Evolutionary conservation across 2,113 vertebrate genomes (phyloP).

Genomic region (Baryphthengus martii): DNA sequence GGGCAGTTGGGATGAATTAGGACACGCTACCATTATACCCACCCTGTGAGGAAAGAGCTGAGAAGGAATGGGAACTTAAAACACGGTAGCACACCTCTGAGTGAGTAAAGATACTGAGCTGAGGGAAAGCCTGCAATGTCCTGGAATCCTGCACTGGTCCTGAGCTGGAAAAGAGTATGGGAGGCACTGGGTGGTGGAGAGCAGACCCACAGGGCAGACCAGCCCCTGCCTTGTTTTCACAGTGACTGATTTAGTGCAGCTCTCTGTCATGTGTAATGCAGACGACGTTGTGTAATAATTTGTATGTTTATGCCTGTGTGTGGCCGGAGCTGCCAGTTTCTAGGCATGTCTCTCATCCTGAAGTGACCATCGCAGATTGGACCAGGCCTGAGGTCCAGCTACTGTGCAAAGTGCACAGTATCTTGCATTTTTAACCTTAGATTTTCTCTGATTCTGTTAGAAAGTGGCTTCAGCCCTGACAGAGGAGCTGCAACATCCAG

Average conservation of each 20-base stretch:
- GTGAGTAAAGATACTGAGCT: background rate
- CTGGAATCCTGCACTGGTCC: background rate
- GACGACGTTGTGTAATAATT: background rate
- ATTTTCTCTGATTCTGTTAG: background rate
- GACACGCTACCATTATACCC: background rate
- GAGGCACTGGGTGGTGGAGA: background rate
- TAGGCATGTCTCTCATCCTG: background rate
- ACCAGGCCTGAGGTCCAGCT: background rate
- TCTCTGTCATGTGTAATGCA: background rate
- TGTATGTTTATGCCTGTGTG: background rate
- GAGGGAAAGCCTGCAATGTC: background rate
- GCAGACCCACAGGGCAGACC: background rate
- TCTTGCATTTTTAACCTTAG: background rate
- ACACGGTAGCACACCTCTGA: accelerated
- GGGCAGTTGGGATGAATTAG: background rate
- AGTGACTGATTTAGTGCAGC: background rate
- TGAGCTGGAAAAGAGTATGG: background rate
- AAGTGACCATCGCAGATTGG: background rate
- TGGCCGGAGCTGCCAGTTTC: background rate
- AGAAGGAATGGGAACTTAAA: background rate
- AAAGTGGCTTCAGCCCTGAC: background rate
- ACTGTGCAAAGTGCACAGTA: background rate
- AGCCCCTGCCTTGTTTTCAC: background rate
- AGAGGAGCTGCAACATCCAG: background rate
- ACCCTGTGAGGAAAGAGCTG: background rate